Base-by-base conservation (phyloP, 2,888 invertebrate species). In the Thysanoteuthis rhombus region DNA sequence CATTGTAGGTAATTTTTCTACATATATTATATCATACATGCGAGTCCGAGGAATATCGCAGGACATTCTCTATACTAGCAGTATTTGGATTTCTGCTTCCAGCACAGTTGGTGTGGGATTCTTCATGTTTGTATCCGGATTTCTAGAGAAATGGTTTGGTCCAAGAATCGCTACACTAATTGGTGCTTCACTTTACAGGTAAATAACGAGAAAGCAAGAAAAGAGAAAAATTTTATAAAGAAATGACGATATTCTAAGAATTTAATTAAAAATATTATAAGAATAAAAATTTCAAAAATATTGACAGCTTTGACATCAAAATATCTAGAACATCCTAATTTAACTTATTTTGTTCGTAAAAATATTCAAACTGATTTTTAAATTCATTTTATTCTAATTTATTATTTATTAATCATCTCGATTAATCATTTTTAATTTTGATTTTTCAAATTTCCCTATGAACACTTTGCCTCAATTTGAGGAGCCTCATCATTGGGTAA, bases 81-180 rank as follows among this genome's bases (percentile, higher is more conserved):
- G 95, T 19, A 93, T 95, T 32, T 97, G 97, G 97, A 94, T 96
- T 12, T 95, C 95, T 93, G 96, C 96, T 16, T 38, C 95, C 4
- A 95, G 95, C 16, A 94, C 94, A 42, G 95, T 96, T 93, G 95
- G 96, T 40, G 96, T 96, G 94, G 97, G 97, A 12, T 45, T 95
- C 19, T 95, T 96, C 45, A 97, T 97, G 96, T 95, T 95, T 28
- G 42, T 96, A 42, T 96, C 96, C 1, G 97, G 97, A 0, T 28
- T 96, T 8, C 92, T 97, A 91, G 96, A 96, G 93, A 94, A 94
- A 91, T 94, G 94, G 58, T 93, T 96, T 58, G 97, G 97, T 10
- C 95, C 96, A 12, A 94, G 96, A 93, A 92, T 96, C 2, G 95
- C 96, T 19, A 95, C 95, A 58, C 94, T 96, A 10, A 38, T 96